Evolutionary conservation across 2,113 vertebrate genomes (phyloP), one percentile per base, ranked within the genome.

Genomic region (Muntiacus reevesi): DNA sequence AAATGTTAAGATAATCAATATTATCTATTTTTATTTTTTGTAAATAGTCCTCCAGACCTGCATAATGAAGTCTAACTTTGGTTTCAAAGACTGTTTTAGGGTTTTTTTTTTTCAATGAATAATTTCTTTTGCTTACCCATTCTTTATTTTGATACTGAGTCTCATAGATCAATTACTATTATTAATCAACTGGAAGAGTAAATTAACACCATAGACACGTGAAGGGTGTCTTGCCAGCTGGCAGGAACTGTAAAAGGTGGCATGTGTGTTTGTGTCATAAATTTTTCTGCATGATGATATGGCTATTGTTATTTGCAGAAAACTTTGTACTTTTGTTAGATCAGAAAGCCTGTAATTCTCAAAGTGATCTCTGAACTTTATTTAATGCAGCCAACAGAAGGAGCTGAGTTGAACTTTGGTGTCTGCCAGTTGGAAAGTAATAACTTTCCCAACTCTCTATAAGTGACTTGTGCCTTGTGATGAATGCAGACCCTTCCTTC

Each of bases 381-480:
- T 98, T 99, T 99, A 98, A 98, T 98, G 96, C 98, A 98, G 96
- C 93, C 98, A 98, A 98, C 95, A 96, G 96, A 97, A 98, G 97
- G 93, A 98, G 98, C 97, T 95, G 91, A 95, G 84, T 71, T 99
- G 99, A 99, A 99, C 99, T 99, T 98, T 98, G 98, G 98, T 98
- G 97, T 98, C 98, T 98, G 96, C 92, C 98, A 98, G 98, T 98
- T 94, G 97, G 98, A 98, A 99, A 99, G 97, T 98, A 99, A 99
- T 99, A 99, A 98, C 98, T 98, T 99, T 98, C 92, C 89, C 52
- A 97, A 97, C 97, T 98, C 95, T 98, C 97, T 97, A 28, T 98
- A 98, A 98, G 98, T 97, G 98, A 98, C 98, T 98, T 96, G 97
- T 92, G 97, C 96, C 97, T 86, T 93, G 97, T 98, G 98, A 98